Evolutionary conservation across 2,113 vertebrate species (phyloP), one percentile per base, ranked within the genome.

Genomic region (Callospermophilus lateralis): DNA sequence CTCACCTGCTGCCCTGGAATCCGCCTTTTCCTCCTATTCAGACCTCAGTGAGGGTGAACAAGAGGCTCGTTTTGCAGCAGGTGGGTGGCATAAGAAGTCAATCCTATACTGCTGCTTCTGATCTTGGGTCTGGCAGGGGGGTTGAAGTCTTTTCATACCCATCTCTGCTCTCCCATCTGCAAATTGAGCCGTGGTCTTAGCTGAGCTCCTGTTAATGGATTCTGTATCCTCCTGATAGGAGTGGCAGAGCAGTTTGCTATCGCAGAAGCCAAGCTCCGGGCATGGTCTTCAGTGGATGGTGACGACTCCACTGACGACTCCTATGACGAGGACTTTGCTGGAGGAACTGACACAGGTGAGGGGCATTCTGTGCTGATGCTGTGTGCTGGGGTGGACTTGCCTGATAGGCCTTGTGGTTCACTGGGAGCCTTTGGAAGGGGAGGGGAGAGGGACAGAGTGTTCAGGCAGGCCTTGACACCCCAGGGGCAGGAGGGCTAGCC

Each of bases 171-270:
- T 81, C 26, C 51, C 77, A 28, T 42, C 34, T 90, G 45, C 39
- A 81, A 37, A 15, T 34, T 32, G 39, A 84, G 45, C 61, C 55
- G 77, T 78, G 7, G 34, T 45, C 65, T 91, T 89, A 79, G 90
- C 94, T 94, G 86, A 88, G 93, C 80, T 96, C 95, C 97, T 97
- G 96, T 97, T 85, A 84, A 94, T 95, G 89, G 98, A 94, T 97
- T 95, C 96, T 89, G 91, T 98, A 97, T 95, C 95, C 90, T 94
- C 85, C 78, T 76, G 73, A 77, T 88, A 99, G 99, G 99, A 87
- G 99, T 99, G 70, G 99, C 99, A 0, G 99, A 99, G 98, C 99
- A 99, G 98, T 99, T 99, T 97, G 99, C 99, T 95, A 99, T 99
- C 0, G 99, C 99, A 0, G 99, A 99, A 98, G 99, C 99, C 79